Percentiles rank a stretch among this genome's conserved stretches.
These are phyloP conservation scores for Hyles vespertilio DNA, from an alignment of 1,140 invertebrate genomes.

Conservation along the genomic window DNA sequence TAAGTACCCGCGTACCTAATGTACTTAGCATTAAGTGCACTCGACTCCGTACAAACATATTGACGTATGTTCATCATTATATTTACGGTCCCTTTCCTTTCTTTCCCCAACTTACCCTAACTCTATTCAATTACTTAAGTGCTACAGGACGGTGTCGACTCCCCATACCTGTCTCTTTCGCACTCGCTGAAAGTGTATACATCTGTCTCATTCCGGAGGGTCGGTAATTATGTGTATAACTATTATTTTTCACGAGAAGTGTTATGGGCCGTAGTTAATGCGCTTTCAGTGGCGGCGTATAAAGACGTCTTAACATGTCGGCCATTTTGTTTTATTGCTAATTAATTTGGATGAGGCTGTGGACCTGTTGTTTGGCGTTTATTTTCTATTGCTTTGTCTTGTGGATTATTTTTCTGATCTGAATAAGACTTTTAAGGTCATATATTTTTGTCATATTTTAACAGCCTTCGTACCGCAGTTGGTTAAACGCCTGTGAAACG, in stretches of 20 bases:
- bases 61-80: slow-evolving; percentile 56
- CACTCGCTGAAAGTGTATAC: slow-evolving; percentile 11
- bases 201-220: slow-evolving; percentile 35
- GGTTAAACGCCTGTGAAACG: no score
- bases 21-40: slow-evolving; percentile 3
- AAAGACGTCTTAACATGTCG: slow-evolving; percentile 25
- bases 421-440: no score
- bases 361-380: slow-evolving; percentile 6
- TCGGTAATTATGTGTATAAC: slow-evolving; percentile 66
- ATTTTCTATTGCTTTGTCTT: neutral
- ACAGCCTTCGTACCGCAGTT: no score
- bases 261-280: slow-evolving; percentile 61
- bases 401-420: no score
- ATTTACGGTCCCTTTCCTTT: slow-evolving; percentile 33
- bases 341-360: slow-evolving; percentile 45
- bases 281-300: slow-evolving; percentile 42
- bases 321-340: slow-evolving; percentile 50
- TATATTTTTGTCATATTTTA: no score
- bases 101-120: slow-evolving; percentile 29
- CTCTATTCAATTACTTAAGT: slow-evolving; percentile 73
- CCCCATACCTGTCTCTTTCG: slow-evolving; percentile 39
- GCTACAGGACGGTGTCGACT: slow-evolving; percentile 44
- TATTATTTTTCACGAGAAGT: slow-evolving; percentile 62
- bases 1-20: neutral
- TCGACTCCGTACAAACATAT: slow-evolving; percentile 18